These are phyloP conservation scores for Drosophila nannoptera DNA, from an alignment of 1,140 invertebrate genomes.

Conservation along the genomic window DNA sequence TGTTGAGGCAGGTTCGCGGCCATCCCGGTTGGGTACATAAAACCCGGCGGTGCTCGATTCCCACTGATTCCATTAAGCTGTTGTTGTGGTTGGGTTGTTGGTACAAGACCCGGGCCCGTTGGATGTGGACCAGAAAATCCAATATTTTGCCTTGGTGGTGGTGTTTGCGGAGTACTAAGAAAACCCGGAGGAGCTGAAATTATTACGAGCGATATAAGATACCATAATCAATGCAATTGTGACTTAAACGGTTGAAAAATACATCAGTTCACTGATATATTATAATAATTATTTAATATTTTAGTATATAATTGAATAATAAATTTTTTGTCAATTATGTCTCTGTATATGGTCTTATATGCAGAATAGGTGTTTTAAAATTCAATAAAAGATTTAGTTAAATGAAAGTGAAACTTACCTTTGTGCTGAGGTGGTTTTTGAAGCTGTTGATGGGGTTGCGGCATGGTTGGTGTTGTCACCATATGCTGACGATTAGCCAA, in stretches of 20 bases:
- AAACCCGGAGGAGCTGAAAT: constrained; percentile 65
- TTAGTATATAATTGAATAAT: too few relatives aligned
- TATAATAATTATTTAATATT: too few relatives aligned
- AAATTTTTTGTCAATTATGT: too few relatives aligned
- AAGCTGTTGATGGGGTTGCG: constrained; percentile 44
- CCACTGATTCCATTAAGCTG: constrained; percentile 57
- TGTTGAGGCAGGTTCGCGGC: constrained; percentile 54
- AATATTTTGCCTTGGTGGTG: constrained; percentile 61
- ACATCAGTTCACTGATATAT: too few relatives aligned
- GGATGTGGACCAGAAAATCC: constrained; percentile 58
- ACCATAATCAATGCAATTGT: too few relatives aligned
- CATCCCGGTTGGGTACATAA: constrained; percentile 61
- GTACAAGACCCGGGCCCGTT: constrained; percentile 61
- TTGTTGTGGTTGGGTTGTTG: constrained; percentile 50
- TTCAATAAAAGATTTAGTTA: neutral
- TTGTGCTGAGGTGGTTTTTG: constrained; percentile 56
- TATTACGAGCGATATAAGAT: too few relatives aligned
- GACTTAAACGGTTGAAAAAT: too few relatives aligned
- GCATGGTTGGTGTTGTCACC: constrained; percentile 52
- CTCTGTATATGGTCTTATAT: too few relatives aligned
- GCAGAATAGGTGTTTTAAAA: too few relatives aligned
- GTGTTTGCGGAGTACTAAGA: constrained; percentile 54
- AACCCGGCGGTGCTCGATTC: constrained; percentile 62
- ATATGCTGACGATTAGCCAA: constrained; percentile 55
- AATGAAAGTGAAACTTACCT: constrained; percentile 29